Base-by-base conservation (phyloP, 2,797 vertebrate genomes). In the Ptychobarbus kaznakovi region DNA sequence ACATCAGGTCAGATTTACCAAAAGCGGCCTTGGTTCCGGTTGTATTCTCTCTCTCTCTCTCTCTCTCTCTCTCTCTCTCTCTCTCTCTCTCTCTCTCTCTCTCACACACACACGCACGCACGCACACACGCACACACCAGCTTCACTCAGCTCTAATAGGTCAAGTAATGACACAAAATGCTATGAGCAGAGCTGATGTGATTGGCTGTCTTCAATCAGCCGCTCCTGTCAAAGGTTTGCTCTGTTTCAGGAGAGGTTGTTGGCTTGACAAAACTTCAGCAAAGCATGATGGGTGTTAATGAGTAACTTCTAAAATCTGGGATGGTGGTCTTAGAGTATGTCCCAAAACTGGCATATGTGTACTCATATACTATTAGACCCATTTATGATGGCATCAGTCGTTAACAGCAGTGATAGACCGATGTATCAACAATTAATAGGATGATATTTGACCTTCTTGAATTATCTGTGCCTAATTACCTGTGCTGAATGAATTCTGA, bases 171-270 rank as follows among this genome's bases (percentile, higher is more conserved):
- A 38, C 38, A 82, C 20, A 35, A 80, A 66, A 72, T 20, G 53
- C 15, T 28, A 84, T 75, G 82, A 82, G 11, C 73, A 85, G 56
- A 84, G 69, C 70, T 69, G 25, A 18, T 32, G 61, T 56, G 82
- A 72, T 80, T 76, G 81, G 69, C 9, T 69, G 49, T 18, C 25
- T 66, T 66, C 25, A 58, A 2, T 81, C 72, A 51, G 73, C 20
- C 2, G 42, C 40, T 61, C 20, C 15, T 61, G 42, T 58, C 70
- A 84, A 73, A 83, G 58, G 70, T 75, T 58, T 70, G 25, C 65
- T 20, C 35, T 12, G 28, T 76, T 83, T 76, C 58, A 66, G 58
- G 40, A 61, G 15, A 66, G 42, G 44, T 15, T 80, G 44, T 51
- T 51, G 44, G 46, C 28, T 49, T 35, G 70, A 82, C 22, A 66